phyloP scores from a whole-genome alignment of 2,888 invertebrate genomes.

The Halictus quadricinctus region DNA sequence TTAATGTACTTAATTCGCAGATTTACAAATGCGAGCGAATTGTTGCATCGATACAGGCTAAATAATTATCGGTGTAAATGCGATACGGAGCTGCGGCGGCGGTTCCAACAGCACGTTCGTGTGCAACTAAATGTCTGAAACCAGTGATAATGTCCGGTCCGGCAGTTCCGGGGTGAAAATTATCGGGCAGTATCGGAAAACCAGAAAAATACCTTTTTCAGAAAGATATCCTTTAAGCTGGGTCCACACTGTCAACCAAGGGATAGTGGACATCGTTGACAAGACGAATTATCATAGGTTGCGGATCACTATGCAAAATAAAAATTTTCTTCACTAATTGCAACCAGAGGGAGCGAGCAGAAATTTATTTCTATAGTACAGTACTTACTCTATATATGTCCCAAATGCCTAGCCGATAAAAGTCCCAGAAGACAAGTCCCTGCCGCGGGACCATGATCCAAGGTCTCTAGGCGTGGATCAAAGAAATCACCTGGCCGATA shows the following conservation, averaged over 20 bases:
- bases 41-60: background rate
- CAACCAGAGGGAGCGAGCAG: too few relatives aligned
- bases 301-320: background rate
- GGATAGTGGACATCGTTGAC: background rate
- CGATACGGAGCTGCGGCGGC: background rate
- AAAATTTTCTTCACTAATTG: background rate
- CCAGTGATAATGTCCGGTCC: background rate
- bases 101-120: background rate
- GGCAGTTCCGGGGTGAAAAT: background rate
- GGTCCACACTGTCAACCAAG: background rate
- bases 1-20: background rate
- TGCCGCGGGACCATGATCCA: too few relatives aligned
- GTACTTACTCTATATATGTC: too few relatives aligned
- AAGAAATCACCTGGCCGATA: too few relatives aligned
- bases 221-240: background rate
- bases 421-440: too few relatives aligned
- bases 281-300: too few relatives aligned
- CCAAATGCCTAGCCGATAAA: too few relatives aligned
- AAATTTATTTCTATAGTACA: too few relatives aligned
- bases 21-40: background rate
- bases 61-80: background rate
- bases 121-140: background rate
- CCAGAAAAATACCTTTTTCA: background rate
- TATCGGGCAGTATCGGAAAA: background rate
- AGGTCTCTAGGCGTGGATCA: too few relatives aligned